Conservation (phyloP, 2,797 vertebrate species). For the Spinus pinus region DNA sequence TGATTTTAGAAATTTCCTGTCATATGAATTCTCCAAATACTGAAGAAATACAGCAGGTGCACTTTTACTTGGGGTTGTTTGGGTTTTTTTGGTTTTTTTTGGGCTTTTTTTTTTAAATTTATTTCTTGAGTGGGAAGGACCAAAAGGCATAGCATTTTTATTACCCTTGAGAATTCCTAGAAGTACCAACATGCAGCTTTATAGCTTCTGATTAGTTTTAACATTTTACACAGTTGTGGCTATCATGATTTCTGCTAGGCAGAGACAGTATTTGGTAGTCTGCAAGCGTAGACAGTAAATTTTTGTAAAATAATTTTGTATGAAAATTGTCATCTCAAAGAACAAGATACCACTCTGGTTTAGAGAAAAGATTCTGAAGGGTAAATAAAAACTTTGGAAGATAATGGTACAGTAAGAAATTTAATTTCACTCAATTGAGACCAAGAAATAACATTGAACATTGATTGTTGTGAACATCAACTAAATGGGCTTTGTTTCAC, state of each 20-base stretch:
- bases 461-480: not conserved
- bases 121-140: not conserved
- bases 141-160: not conserved
- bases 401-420: not conserved
- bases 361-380: not conserved
- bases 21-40: not conserved
- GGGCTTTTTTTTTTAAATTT: not conserved
- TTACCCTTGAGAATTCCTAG: not conserved
- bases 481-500: not conserved
- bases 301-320: not conserved
- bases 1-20: not conserved
- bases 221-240: not conserved
- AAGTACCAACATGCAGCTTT: not conserved
- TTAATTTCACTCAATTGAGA: not conserved
- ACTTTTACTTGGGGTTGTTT: not conserved
- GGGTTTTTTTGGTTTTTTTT: rapidly evolving
- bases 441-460: not conserved
- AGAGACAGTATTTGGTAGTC: not conserved
- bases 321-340: not conserved
- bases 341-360: not conserved
- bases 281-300: not conserved
- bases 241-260: not conserved
- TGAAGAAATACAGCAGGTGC: not conserved
- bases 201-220: not conserved
- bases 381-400: not conserved